phyloP scores from a whole-genome alignment of 2,113 vertebrate genomes.

The Podocnemis expansa region DNA sequence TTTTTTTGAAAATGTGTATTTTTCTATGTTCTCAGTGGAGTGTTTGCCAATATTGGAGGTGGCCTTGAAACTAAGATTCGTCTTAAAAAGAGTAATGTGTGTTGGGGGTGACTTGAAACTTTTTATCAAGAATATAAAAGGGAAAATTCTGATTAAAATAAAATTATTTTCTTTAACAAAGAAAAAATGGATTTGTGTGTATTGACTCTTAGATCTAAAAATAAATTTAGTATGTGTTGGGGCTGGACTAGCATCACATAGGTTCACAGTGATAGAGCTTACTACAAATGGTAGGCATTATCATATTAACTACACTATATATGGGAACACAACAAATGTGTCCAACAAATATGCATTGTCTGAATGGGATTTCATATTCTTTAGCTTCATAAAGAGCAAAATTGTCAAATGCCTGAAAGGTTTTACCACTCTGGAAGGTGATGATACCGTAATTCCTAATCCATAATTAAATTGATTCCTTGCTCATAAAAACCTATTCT shows the following conservation, averaged over 20 bases:
- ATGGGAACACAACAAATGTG: neutral
- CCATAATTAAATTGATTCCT: neutral
- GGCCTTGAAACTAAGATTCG: neutral
- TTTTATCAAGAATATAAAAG: neutral
- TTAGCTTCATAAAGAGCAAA: neutral
- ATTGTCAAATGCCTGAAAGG: neutral
- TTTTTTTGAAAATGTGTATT: neutral
- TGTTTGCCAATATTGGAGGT: neutral
- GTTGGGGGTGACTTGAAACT: neutral
- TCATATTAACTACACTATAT: neutral
- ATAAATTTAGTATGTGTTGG: neutral
- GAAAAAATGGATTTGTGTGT: neutral
- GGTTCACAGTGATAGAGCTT: neutral
- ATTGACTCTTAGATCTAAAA: neutral
- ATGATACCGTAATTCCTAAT: neutral
- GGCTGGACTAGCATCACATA: neutral
- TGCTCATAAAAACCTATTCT: neutral
- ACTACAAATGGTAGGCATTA: neutral
- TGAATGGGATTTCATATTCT: neutral
- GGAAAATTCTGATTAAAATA: neutral
- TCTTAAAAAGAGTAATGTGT: neutral
- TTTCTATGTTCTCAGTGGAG: neutral
- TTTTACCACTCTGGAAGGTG: neutral
- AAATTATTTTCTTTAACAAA: neutral
- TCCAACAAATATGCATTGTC: neutral